phyloP scores from a whole-genome alignment of 1,140 invertebrate genomes.

The Maconellicoccus hirsutus region DNA sequence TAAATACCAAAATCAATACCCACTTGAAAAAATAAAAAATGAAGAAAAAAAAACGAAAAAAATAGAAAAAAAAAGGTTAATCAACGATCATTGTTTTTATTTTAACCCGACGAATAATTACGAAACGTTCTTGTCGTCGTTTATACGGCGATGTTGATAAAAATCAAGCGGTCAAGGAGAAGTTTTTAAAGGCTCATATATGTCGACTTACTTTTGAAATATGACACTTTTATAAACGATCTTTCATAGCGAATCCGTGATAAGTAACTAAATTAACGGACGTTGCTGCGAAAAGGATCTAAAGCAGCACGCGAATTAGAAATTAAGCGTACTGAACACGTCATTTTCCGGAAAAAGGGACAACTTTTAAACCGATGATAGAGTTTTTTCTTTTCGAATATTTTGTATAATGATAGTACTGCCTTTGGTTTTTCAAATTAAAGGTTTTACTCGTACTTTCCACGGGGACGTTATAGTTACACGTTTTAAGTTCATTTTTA shows the following conservation, averaged over 20 bases:
- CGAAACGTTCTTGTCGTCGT: not conserved
- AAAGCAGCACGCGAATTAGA: conserved; percentile 10
- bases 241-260: conserved; percentile 15
- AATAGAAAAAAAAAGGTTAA: too few relatives aligned
- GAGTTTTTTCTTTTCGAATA: conserved; percentile 2
- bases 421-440: not conserved
- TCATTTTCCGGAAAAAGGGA: conserved; percentile 15
- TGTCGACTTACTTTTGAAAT: conserved; percentile 15
- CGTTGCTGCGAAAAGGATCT: conserved; percentile 4
- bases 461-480: too few relatives aligned
- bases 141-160: not conserved
- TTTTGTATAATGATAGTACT: not conserved
- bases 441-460: not conserved
- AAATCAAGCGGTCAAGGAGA: conserved; percentile 20
- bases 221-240: conserved; percentile 22
- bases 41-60: too few relatives aligned
- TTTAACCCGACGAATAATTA: not conserved
- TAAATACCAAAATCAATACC: too few relatives aligned
- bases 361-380: conserved; percentile 11
- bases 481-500: too few relatives aligned
- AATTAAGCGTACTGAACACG: conserved; percentile 12
- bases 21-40: too few relatives aligned
- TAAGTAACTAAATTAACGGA: conserved; percentile 19
- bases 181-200: conserved; percentile 13
- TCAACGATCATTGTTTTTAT: not conserved